Base-by-base conservation (phyloP, 2,797 vertebrate genomes). In the Mycteria americana region DNA sequence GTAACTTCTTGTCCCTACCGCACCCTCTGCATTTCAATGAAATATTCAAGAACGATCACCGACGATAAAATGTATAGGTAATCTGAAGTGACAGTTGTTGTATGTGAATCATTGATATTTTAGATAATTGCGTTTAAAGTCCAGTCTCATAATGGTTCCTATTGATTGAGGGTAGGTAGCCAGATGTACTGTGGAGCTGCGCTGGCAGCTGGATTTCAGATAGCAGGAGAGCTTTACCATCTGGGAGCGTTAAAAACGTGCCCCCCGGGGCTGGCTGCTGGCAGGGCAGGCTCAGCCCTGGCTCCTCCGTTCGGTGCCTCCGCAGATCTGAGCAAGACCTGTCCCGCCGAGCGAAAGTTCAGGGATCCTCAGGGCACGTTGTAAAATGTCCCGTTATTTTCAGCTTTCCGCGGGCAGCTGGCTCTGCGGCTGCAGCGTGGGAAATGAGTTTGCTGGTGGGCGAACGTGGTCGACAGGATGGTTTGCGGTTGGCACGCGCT, bases 51-150 rank as follows among this genome's bases (percentile, higher is more conserved):
- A 94, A 63, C 56, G 5, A 85, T 93, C 83, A 45, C 77, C 33
- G 74, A 28, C 68, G 56, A 87, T 88, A 51, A 85, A 92, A 68
- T 14, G 45, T 16, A 30, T 18, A 13, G 28, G 45, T 76, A 93
- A 96, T 94, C 83, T 43, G 88, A 94, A 95, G 85, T 85, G 93
- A 96, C 88, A 92, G 67, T 80, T 80, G 73, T 74, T 92, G 53
- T 27, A 59, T 45, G 70, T 39, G 16, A 94, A 91, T 69, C 90
- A 63, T 60, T 95, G 92, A 85, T 96, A 95, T 73, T 96, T 95
- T 64, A 93, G 91, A 83, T 97, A 97, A 97, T 93, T 94, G 68
- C 88, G 51, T 93, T 90, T 81, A 72, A 94, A 96, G 60, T 91
- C 96, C 85, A 51, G 81, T 45, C 92, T 93, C 89, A 27, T 93